Evolutionary conservation across 2,888 invertebrate species (phyloP), one percentile per base, ranked within the genome.

Genomic region (Drosophila formosana): DNA sequence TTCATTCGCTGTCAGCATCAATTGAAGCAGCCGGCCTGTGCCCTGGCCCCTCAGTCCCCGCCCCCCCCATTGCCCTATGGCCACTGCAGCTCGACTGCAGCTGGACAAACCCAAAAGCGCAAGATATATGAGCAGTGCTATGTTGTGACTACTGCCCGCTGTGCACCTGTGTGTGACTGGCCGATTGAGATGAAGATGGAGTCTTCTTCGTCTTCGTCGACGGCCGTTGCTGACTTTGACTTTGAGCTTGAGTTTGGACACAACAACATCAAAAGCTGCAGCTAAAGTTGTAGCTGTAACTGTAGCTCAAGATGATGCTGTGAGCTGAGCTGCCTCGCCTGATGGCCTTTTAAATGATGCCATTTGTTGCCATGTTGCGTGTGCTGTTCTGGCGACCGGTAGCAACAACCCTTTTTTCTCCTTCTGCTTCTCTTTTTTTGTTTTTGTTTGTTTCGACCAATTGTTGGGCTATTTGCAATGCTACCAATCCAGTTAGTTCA

Each of bases 271-370:
- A 41, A 18, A 13, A 41, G 39, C 39, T 13, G 18, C 18, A 50
- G 60, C 45, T 64, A 37, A 45, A 55, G 49, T 69, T 60, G 65
- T 13, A 23, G 23, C 23, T 43, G 62, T 45, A 58, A 43, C 45
- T 70, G 25, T 18, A 18, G 45, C 23, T 43, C 13, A 23, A n/a
- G 39, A 39, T 39, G 23, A 26, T 50, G 46, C 49, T 52, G 9
- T 34, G 39, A 41, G 39, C 39, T 13, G 13, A 41, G 39, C 39
- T 41, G 39, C 62, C 52, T 34, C 47, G 50, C 60, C 50, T 47
- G 69, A 64, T 80, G 90, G 84, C 78, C 78, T 90, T 90, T 90
- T 90, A 90, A 90, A 90, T 89, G 90, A 88, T 88, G 88, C 84
- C 89, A 90, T 90, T 90, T 90, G 90, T 88, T 90, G 83, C 13